Conservation (phyloP, 2,888 invertebrate species). For the Neoascia interrupta region DNA sequence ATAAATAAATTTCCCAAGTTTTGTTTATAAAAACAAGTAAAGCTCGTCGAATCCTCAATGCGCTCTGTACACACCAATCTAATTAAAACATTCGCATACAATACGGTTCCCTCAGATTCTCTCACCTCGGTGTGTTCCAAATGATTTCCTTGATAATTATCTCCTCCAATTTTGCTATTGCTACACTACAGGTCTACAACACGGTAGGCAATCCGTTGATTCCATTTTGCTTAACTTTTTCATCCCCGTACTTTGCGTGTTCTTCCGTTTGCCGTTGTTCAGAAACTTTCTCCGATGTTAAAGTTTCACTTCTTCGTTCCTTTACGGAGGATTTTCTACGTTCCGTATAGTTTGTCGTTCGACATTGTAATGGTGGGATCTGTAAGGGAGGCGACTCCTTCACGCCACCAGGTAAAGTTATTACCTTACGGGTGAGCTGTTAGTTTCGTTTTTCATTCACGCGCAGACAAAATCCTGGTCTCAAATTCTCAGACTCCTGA, state of each 20-base stretch:
- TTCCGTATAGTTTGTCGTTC: background rate
- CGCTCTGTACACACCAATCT: no score
- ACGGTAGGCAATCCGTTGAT: slow-evolving; percentile 4
- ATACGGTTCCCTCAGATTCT: background rate
- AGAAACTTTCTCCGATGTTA: background rate
- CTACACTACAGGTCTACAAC: slow-evolving; percentile 11
- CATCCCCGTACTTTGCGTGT: slow-evolving; percentile 3
- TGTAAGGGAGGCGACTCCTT: background rate
- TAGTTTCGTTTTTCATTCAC: slow-evolving; percentile 9
- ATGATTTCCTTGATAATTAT: slow-evolving; percentile 5
- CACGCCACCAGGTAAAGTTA: background rate
- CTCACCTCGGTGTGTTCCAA: background rate
- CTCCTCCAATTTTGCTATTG: slow-evolving; percentile 8
- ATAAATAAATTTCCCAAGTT: no score
- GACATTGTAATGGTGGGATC: background rate
- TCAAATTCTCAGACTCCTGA: background rate
- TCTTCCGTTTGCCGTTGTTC: background rate
- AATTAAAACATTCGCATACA: background rate
- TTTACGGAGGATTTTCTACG: background rate
- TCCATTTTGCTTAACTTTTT: slow-evolving; percentile 12
- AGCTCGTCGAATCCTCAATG: no score
- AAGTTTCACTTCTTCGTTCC: background rate
- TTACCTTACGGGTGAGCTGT: background rate
- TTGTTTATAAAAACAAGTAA: no score
- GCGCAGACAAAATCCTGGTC: background rate